Base-by-base conservation (phyloP, 2,113 vertebrate species). In the Leptobrachium ailaonicum region DNA sequence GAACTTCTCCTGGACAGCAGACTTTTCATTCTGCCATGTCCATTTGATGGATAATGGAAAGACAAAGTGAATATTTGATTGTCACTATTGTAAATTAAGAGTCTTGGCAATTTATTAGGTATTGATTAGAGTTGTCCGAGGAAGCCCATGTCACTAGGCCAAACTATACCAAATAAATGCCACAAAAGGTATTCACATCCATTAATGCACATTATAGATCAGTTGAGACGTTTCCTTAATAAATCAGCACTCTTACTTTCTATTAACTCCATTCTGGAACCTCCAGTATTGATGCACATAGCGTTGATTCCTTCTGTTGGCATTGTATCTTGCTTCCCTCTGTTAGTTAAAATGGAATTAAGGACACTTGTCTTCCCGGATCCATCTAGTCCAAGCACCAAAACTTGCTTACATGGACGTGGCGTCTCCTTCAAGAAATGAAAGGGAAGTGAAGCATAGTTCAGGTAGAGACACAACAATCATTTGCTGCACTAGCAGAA, bases 301-400 rank as follows among this genome's bases (percentile, higher is more conserved):
- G 92, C 95, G 2, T 95, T 92, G 87, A 96, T 93, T 67, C 96
- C 97, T 82, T 92, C 83, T 0, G 97, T 98, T 2, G 96, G 94
- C 50, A 90, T 83, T 44, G 89, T 1, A 0, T 94, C 93, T 81
- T 86, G 91, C 78, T 94, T 95, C 76, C 90, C 86, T 1, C 67
- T 86, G 71, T 95, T 93, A 0, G 91, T 93, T 32, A 94, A 89
- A 47, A 98, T 84, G 14, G 91, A 92, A 81, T 94, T 90, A 11
- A 99, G 92, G 73, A 98, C 72, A 63, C 96, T 98, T 2, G 93
- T 95, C 86, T 99, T 98, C n/a, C 97, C 97, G 0, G 97, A 92
- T 63, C 97, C 96, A 2, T 98, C 95, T 79, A 98, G 90, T 73
- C 97, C 97, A 85, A 99, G 87, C 32, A 98, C 94, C 82, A 98